These are phyloP conservation scores for Blastomussa wellsi DNA, from an alignment of 92 coral and sea anemone genomes.

Conservation along the genomic window DNA sequence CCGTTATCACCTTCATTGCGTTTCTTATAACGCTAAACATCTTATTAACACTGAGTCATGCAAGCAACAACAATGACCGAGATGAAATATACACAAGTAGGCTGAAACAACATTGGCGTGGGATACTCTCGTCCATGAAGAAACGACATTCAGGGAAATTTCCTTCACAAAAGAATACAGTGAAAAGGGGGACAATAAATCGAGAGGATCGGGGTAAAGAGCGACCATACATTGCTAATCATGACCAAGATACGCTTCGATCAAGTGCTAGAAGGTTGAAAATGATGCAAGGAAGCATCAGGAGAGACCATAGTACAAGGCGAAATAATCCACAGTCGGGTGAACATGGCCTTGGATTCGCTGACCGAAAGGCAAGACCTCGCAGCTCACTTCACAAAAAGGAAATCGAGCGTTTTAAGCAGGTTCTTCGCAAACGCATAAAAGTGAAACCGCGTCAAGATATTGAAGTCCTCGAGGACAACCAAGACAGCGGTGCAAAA, in stretches of 20 bases:
- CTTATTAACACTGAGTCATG: neutral
- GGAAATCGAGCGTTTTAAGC: neutral
- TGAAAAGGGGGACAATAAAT: neutral
- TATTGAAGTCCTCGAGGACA: conserved; percentile 38
- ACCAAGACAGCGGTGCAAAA: neutral
- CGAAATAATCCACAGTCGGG: neutral
- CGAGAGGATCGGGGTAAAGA: neutral
- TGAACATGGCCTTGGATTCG: neutral
- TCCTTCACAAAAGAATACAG: neutral
- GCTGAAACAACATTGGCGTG: neutral
- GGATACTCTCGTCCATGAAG: neutral
- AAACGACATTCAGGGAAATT: neutral
- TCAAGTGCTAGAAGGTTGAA: neutral
- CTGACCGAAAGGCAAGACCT: conserved; percentile 18
- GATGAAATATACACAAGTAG: neutral
- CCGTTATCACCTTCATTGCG: conserved; percentile 1
- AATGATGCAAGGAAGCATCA: neutral
- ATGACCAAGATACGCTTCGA: neutral
- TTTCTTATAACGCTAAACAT: neutral
- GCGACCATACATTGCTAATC: neutral
- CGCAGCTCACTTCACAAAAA: conserved; percentile 7
- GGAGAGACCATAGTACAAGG: neutral
- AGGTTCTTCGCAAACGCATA: conserved; percentile 2
- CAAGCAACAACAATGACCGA: neutral
- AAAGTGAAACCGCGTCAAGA: conserved; percentile 33